Percentiles rank a stretch among this genome's conserved stretches.
Conservation (phyloP, 2,888 invertebrate species). For the Eurois occulta region DNA sequence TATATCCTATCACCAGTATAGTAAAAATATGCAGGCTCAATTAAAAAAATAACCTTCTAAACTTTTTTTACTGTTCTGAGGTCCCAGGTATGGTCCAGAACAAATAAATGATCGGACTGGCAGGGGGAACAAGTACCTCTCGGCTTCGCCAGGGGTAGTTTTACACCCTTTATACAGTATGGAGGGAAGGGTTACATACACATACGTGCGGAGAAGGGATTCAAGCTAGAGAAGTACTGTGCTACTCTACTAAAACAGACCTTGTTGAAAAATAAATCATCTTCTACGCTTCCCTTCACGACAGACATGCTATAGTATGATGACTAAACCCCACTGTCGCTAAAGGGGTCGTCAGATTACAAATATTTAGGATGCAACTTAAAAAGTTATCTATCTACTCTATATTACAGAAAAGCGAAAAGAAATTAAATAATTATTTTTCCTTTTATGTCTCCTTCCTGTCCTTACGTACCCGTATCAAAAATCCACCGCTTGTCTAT, state of each 20-base stretch:
- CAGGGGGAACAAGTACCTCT: not conserved
- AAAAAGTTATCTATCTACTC: not conserved
- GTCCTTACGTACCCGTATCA: not conserved
- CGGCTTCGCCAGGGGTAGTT: not conserved
- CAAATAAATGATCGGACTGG: not conserved
- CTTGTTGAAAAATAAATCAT: not conserved
- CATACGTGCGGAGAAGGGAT: not conserved
- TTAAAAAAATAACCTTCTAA: not conserved
- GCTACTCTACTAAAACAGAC: constrained; percentile 12
- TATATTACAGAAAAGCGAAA: not conserved
- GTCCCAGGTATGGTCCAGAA: not conserved
- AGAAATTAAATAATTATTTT: not conserved
- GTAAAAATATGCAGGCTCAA: not conserved
- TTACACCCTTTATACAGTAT: not conserved
- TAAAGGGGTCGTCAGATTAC: not conserved
- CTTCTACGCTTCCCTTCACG: not conserved
- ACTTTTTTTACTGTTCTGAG: not conserved
- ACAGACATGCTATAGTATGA: not conserved
- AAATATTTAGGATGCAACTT: not conserved
- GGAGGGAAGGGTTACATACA: not conserved
- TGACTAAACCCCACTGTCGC: no score
- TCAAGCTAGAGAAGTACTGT: not conserved
- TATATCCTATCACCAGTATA: no score
- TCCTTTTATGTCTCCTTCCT: not conserved
- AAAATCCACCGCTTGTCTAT: not conserved